Base-by-base conservation (phyloP, 2,888 invertebrate genomes). In the Euplagia quadripunctaria region DNA sequence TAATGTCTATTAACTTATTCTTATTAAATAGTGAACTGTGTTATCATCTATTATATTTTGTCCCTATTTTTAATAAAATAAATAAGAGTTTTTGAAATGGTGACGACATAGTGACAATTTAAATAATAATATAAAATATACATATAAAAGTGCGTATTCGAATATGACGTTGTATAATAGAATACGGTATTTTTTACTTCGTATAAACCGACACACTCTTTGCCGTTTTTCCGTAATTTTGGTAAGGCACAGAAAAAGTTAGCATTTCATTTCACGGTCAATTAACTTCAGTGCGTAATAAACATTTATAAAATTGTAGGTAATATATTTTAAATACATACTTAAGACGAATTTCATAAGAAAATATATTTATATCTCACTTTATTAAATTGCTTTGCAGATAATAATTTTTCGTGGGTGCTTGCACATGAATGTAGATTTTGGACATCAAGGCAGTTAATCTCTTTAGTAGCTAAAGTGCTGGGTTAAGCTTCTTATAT, bases 181-280 rank as follows among this genome's bases (percentile, higher is more conserved):
- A 20, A 58, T 58, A 58, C 5, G 20, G 12, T 6, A 58, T 4
- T 4, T 6, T 46, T 3, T 9, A 46, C 31, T 1, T n/a, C n/a
- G 12, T 46, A 51, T 52, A 41, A 12, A 41, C 11, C 17, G 31
- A 68, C 16, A 41, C n/a, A n/a, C 17, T 3, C 20, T 41, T n/a
- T 16, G 4, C 31, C 20, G 31, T 8, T 51, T 66, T 51, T 49
- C 1, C 42, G 51, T 55, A 55, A n/a, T n/a, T 11, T 68, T n/a
- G 52, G 12, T 52, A 41, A 41, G 67, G 5, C 2, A 42, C 42
- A 17, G 17, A 31, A 58, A 31, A 68, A 68, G 52, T 55, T 55
- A 68, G n/a, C 42, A 17, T 67, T 49, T 67, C 17, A 68, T 68
- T 68, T 68, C 67, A n/a, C 52, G 67, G 52, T 55, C 52, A 42